These are phyloP conservation scores for Neodiprion pinetum DNA, from an alignment of 1,140 invertebrate genomes.

Conservation along the genomic window DNA sequence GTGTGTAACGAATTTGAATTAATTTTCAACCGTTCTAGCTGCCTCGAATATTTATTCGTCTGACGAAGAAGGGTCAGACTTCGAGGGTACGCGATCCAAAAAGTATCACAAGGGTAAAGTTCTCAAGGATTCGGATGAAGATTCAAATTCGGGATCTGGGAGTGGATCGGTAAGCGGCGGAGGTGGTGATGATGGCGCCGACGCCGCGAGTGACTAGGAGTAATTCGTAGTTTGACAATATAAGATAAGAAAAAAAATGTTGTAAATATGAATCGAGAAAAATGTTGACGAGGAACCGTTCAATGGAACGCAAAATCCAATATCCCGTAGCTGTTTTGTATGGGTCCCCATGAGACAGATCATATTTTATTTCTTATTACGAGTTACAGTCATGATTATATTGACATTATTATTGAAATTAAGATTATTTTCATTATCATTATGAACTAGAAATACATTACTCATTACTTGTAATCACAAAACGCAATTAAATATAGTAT, in stretches of 20 bases:
- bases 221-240: conserved; percentile 12
- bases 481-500: conserved; percentile 3
- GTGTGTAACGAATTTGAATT: not conserved
- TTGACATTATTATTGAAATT: not conserved
- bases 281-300: too few species aligned
- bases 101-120: conserved; percentile 81
- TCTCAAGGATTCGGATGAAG: conserved; percentile 84
- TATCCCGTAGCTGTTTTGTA: not conserved
- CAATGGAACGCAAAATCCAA: too few species aligned
- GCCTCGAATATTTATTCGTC: conserved; percentile 88
- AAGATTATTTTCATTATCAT: not conserved
- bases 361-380: conserved; percentile 27
- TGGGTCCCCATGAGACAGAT: conserved; percentile 17
- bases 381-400: conserved; percentile 35
- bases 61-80: conserved; percentile 88
- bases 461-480: conserved; percentile 3
- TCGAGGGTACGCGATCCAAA: conserved; percentile 78
- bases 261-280: not conserved
- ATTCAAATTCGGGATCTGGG: conserved; percentile 56
- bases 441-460: conserved; percentile 2
- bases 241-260: not conserved
- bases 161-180: conserved; percentile 51
- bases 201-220: conserved; percentile 7
- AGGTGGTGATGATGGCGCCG: conserved; percentile 46
- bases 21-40: conserved; percentile 46